Conservation (phyloP, 2,888 invertebrate genomes). For the Labia minor region DNA sequence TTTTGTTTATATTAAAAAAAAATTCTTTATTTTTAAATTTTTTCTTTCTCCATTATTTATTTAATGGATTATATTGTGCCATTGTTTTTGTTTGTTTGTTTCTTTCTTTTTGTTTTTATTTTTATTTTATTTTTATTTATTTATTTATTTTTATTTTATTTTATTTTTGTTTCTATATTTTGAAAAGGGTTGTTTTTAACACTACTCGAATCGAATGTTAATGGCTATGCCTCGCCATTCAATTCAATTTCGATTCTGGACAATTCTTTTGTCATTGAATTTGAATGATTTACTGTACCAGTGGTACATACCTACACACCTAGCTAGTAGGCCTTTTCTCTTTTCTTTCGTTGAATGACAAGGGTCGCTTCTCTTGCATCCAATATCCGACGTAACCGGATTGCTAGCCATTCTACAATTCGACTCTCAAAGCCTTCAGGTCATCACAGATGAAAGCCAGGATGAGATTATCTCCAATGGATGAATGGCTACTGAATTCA, state of each 20-base stretch:
- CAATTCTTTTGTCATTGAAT: neutral
- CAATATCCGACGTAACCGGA: slow-evolving; percentile 4
- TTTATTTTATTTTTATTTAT: too few relatives aligned
- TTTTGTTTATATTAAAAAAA: too few relatives aligned
- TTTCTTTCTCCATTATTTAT: too few relatives aligned
- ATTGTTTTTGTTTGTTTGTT: too few relatives aligned
- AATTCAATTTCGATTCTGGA: neutral
- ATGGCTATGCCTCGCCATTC: neutral
- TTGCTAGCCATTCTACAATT: neutral
- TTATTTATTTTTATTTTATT: too few relatives aligned
- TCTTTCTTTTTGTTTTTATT: too few relatives aligned
- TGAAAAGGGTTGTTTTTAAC: too few relatives aligned
- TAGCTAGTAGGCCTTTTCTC: too few relatives aligned
- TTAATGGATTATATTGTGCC: too few relatives aligned
- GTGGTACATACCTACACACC: too few relatives aligned
- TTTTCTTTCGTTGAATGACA: neutral
- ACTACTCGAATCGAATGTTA: neutral
- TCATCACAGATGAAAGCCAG: neutral
- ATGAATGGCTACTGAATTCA: neutral
- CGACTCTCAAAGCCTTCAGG: neutral
- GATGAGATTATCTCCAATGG: neutral
- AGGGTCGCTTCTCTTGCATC: neutral
- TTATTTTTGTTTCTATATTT: too few relatives aligned
- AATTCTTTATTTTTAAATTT: too few relatives aligned
- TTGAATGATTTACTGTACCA: slow-evolving; percentile 1